A percentile compares a stretch with the other conserved stretches of the same genome.
Conservation (phyloP, 1,140 invertebrate genomes). For the Wasmannia auropunctata region DNA sequence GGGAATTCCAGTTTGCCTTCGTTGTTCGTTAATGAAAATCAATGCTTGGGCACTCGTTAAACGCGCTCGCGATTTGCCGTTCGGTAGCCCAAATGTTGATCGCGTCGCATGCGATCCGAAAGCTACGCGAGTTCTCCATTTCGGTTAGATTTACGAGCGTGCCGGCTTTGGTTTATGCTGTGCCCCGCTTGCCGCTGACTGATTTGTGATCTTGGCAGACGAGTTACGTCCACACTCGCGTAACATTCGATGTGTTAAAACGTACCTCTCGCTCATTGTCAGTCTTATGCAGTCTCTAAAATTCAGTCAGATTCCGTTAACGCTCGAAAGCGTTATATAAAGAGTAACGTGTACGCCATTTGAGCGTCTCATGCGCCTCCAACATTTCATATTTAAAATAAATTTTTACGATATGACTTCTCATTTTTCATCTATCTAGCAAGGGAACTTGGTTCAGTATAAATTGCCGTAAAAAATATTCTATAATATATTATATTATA, state of each 20-base stretch:
- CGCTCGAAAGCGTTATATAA: not conserved
- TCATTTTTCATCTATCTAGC: not conserved
- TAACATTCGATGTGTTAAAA: not conserved
- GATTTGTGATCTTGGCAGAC: constrained; percentile 34
- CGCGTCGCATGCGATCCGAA: not conserved
- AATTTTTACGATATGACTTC: not conserved
- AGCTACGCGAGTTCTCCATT: constrained; percentile 10
- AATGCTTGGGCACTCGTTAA: constrained; percentile 28
- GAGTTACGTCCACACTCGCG: not conserved
- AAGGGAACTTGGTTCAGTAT: not conserved
- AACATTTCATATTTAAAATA: not conserved
- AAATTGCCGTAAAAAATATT: not conserved
- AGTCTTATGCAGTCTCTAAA: not conserved
- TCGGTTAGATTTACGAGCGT: constrained; percentile 14
- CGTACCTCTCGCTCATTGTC: not conserved
- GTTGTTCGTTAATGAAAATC: constrained; percentile 20
- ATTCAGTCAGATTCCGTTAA: not conserved
- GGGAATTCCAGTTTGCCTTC: not conserved
- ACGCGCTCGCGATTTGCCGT: not conserved
- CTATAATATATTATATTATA: not conserved
- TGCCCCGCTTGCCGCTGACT: not conserved
- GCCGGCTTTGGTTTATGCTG: constrained; percentile 8
- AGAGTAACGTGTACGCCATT: not conserved
- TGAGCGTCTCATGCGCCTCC: not conserved
- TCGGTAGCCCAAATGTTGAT: constrained; percentile 3